Evolutionary conservation across 2,113 vertebrate species (phyloP), one percentile per base, ranked within the genome.

Genomic region (Limanda limanda): DNA sequence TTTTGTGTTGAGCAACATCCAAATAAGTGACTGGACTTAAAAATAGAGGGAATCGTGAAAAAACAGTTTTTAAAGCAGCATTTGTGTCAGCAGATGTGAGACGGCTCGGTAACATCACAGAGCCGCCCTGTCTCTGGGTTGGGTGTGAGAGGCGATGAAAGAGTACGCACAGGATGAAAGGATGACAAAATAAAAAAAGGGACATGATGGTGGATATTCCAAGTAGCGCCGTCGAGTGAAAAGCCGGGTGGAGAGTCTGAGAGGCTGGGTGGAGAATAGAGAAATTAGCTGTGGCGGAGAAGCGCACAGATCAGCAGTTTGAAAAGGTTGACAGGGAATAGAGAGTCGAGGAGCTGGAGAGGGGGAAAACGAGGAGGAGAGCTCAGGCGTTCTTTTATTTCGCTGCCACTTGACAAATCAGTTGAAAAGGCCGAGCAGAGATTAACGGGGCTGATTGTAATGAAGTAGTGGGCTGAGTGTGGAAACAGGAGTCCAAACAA

Each of bases 251-350:
- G 25, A 31, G 37, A 21, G 64, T 79, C 68, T 73, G 83, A 81
- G 76, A 79, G 86, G 74, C 58, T 59, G 59, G 56, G 63, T 62
- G 23, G 35, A 72, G 76, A 80, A 78, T 68, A 23, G 74, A 57
- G 74, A 87, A 88, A 87, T 82, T 76, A 85, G 71, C 69, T 2
- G 21, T 27, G 70, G 57, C 11, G 68, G 20, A 66, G 79, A 31
- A 84, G 86, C 68, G 62, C 24, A 6, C 10, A 35, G 59, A 68
- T 92, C 87, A 88, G 85, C 84, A 82, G 45, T 84, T 86, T 86
- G 63, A 81, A 86, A 85, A 86, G 79, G 74, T 85, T 84, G 72
- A 83, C 51, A 47, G 61, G 45, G 23, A 71, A 58, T 35, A 31
- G 37, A 54, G 73, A 54, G 73, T 72, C 37, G 45, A 68, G 63